Base-by-base conservation (phyloP, 2,888 invertebrate genomes). In the Cheilosia urbana region DNA sequence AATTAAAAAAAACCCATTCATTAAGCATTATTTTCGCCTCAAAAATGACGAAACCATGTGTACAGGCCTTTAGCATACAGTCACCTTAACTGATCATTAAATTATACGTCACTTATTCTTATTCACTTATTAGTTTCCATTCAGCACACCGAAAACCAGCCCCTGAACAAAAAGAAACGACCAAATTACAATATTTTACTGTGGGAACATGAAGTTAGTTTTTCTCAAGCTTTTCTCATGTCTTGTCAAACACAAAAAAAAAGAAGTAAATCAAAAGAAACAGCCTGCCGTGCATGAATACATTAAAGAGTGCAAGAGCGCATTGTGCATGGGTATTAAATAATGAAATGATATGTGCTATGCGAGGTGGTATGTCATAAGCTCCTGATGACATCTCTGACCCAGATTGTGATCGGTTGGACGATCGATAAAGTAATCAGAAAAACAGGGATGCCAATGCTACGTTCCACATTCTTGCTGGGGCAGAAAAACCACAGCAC, bases 201-300 rank as follows among this genome's bases (percentile, higher is more conserved):
- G 55, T 81, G 85, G 81, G 85, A 81, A 81, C 27, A 51, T 77
- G 42, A 47, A 37, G 72, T 68, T 77, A 80, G 71, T 81, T 77
- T 85, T 85, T 81, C 84, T 49, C 75, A 68, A 51, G 80, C 68
- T 49, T 75, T 65, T 53, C 11, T 15, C 49, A 45, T 24, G 58
- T 51, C 49, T 73, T 68, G 78, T 78, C 73, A 62, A 73, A 63
- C 21, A 57, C 30, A 55, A 15, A 76, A 27, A 27, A 27, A 27
- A 27, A 27, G 27, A 27, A 27, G 27, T 6, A 27, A 27, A 27
- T 6, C 6, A 27, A 27, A 30, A 30, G 30, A 30, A 9, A 30
- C 37, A 13, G 62, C 24, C 45, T 60, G 19, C 9, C 47, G 66
- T 60, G 66, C 63, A 71, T 77, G 62, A 57, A 75, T 81, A 62